A percentile compares a stretch with the other conserved stretches of the same genome.
phyloP scores from a whole-genome alignment of 2,797 vertebrate species.

The Danio aesculapii region DNA sequence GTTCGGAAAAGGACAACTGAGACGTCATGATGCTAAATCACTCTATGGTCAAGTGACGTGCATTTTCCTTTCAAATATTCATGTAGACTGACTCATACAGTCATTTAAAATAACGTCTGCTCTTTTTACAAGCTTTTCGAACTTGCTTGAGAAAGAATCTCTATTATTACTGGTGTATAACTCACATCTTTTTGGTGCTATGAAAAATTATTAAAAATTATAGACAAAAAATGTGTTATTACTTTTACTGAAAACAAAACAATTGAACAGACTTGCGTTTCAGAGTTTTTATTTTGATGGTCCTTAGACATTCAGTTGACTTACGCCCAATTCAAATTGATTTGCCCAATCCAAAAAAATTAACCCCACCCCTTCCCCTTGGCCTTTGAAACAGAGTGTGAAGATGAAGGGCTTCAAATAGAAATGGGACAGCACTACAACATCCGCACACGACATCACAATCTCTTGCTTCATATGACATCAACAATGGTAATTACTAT shows the following conservation, averaged over 20 bases:
- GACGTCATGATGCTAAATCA: background rate
- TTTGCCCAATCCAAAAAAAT: too few relatives aligned
- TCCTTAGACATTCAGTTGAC: too few relatives aligned
- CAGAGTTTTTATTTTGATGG: background rate
- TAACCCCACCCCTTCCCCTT: too few relatives aligned
- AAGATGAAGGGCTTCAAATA: too few relatives aligned
- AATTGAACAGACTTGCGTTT: background rate
- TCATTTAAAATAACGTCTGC: background rate
- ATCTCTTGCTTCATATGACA: too few relatives aligned
- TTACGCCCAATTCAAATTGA: too few relatives aligned
- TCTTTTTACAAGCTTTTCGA: background rate
- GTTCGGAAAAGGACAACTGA: background rate
- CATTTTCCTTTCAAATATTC: background rate
- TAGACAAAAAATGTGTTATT: background rate
- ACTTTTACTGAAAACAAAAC: background rate
- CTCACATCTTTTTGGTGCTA: background rate
- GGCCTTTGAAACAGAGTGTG: too few relatives aligned
- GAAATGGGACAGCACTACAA: too few relatives aligned
- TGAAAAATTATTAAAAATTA: background rate
- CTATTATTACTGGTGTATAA: background rate
- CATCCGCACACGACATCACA: too few relatives aligned
- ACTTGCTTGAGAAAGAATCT: background rate
- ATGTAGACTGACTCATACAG: background rate
- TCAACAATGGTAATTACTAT: too few relatives aligned
- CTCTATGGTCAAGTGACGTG: background rate